Conservation (phyloP, 2,888 invertebrate species). For the Hemaris fuciformis region DNA sequence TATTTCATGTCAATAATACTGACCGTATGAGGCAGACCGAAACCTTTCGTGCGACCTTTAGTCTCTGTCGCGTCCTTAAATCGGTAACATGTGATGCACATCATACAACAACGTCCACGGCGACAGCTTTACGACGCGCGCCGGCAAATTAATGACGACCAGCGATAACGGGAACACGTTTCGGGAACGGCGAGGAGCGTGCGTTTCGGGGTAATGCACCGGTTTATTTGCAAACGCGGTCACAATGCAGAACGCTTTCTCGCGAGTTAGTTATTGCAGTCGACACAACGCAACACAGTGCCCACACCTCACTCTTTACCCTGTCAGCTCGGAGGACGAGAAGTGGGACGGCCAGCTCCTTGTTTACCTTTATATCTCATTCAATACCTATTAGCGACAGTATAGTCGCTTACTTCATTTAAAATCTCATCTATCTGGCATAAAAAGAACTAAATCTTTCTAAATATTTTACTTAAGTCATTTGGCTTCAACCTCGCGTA, state of each 20-base stretch:
- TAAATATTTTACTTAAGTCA: no score
- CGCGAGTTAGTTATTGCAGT: neutral
- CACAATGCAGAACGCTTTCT: no score
- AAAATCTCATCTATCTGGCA: neutral
- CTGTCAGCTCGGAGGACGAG: no score
- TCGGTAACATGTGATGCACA: neutral
- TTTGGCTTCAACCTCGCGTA: no score
- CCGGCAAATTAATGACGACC: conserved; percentile 2
- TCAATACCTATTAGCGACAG: no score
- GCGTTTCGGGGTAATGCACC: neutral
- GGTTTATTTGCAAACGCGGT: conserved; percentile 5
- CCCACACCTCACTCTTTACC: neutral
- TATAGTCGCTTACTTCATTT: no score
- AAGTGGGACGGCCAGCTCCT: no score
- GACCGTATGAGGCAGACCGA: neutral
- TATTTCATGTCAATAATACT: neutral
- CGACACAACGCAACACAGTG: neutral
- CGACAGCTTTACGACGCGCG: conserved; percentile 1
- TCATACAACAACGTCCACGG: neutral
- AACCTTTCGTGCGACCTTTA: neutral
- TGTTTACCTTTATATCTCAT: neutral
- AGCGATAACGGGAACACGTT: neutral
- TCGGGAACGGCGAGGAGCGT: neutral
- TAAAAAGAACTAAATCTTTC: neutral
- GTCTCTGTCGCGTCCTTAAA: neutral